Percentiles rank a stretch among this genome's conserved stretches.
phyloP scores from a whole-genome alignment of 2,113 vertebrate species.

The Aptenodytes patagonicus region DNA sequence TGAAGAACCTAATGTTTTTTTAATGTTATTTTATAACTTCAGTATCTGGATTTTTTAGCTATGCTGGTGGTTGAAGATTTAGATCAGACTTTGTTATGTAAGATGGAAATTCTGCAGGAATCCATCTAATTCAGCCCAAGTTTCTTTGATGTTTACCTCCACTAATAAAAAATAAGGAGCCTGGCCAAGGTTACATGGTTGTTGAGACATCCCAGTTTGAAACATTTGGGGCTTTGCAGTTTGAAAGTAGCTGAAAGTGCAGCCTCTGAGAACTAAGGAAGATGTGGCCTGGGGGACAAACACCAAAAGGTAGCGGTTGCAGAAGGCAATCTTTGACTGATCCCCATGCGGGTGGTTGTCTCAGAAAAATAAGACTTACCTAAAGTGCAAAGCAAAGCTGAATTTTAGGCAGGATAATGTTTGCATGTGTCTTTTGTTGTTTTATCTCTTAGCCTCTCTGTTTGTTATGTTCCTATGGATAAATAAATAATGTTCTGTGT shows the following conservation, averaged over 20 bases:
- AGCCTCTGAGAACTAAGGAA: neutral
- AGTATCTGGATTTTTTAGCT: neutral
- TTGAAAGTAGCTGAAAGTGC: neutral
- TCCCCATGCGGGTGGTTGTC: neutral
- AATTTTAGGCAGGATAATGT: neutral
- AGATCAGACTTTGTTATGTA: conserved; percentile 35
- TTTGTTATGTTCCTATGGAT: conserved; percentile 52
- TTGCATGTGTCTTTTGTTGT: neutral
- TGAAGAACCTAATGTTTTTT: neutral
- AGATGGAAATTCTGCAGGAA: conserved; percentile 42
- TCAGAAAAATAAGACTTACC: neutral
- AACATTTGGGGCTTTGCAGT: neutral
- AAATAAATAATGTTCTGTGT: conserved; percentile 48
- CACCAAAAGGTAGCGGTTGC: neutral
- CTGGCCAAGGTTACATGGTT: conserved; percentile 15
- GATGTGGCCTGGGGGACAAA: neutral
- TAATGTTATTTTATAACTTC: neutral
- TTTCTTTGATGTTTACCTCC: conserved; percentile 57
- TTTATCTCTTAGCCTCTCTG: conserved; percentile 12
- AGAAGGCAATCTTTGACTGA: neutral
- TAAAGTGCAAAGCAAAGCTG: neutral
- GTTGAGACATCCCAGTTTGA: conserved; percentile 37
- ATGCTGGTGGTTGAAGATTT: conserved; percentile 2
- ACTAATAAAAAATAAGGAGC: conserved; percentile 36
- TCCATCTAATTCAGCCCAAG: conserved; percentile 31